Base-by-base conservation (phyloP, 2,888 invertebrate species). In the Aradus depressus region DNA sequence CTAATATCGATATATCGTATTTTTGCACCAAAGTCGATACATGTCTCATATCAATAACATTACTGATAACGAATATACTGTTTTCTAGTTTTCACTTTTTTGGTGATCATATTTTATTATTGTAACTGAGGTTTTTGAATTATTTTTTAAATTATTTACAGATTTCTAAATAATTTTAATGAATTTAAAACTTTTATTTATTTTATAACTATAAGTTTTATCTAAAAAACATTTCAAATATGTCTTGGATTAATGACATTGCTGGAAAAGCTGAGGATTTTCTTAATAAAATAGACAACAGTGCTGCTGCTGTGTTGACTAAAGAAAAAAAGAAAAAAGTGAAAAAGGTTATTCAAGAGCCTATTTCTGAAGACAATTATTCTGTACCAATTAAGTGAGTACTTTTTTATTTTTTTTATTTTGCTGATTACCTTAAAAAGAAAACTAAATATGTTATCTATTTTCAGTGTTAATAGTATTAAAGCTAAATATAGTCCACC, bases 201-300 rank as follows among this genome's bases (percentile, higher is more conserved):
- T n/a, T n/a, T n/a, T n/a, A n/a, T n/a, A n/a, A n/a, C n/a, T n/a
- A n/a, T n/a, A n/a, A n/a, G n/a, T n/a, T n/a, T n/a, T n/a, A n/a
- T n/a, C n/a, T n/a, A n/a, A n/a, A n/a, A n/a, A n/a, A n/a, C n/a
- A n/a, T n/a, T n/a, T n/a, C n/a, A n/a, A 28, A 45, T 18, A 81
- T 82, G 82, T 80, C 81, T 55, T 83, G 83, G 83, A 66, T 84
- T 42, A 74, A 76, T 56, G 81, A 77, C 59, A 70, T 83, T 49
- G 81, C 83, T 41, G 81, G 77, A 22, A 81, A 77, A 61, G 83
- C 84, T 19, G 84, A 84, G 66, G 75, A 77, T 63, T 71, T 85
- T 51, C 67, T 85, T 25, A 83, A 83, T 65, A 79, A 79, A 67
- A 76, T 85, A 48, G 84, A 85, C 64, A 75, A 81, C 65, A 79